phyloP scores from a whole-genome alignment of 2,113 vertebrate species.

The Heterocephalus glaber region DNA sequence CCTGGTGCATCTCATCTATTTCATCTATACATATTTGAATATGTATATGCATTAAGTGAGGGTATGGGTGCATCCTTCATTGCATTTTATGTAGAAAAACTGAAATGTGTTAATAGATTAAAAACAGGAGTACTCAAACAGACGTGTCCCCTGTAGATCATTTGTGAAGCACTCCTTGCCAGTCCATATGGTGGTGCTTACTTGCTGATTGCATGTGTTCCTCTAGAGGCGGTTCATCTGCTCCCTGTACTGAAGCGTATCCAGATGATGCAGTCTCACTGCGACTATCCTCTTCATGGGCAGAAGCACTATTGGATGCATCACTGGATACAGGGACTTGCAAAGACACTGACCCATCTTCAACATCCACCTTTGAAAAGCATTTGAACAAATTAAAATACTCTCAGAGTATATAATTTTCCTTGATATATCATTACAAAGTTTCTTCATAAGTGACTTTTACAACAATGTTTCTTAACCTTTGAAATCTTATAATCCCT shows the following conservation, averaged over 20 bases:
- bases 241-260: slow-evolving; percentile 89
- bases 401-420: slow-evolving; percentile 23
- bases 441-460: slow-evolving; percentile 28
- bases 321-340: slow-evolving; percentile 81
- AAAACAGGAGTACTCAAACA: neutral
- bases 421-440: neutral
- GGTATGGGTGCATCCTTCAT: neutral
- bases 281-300: slow-evolving; percentile 84
- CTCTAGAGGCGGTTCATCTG: slow-evolving; percentile 84
- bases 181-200: slow-evolving; percentile 62
- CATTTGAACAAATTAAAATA: slow-evolving; percentile 66
- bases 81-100: slow-evolving; percentile 18
- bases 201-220: slow-evolving; percentile 83
- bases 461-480: slow-evolving; percentile 44
- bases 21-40: slow-evolving; percentile 26
- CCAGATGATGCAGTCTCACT: slow-evolving; percentile 90
- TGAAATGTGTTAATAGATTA: slow-evolving; percentile 26
- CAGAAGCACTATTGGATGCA: slow-evolving; percentile 71
- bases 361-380: slow-evolving; percentile 82
- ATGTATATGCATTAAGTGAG: slow-evolving; percentile 8
- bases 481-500: slow-evolving; percentile 25
- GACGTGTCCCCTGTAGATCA: neutral
- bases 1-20: slow-evolving; percentile 18
- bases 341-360: slow-evolving; percentile 79
- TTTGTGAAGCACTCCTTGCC: neutral